Base-by-base conservation (phyloP, 2,888 invertebrate species). In the Lasius platythorax region DNA sequence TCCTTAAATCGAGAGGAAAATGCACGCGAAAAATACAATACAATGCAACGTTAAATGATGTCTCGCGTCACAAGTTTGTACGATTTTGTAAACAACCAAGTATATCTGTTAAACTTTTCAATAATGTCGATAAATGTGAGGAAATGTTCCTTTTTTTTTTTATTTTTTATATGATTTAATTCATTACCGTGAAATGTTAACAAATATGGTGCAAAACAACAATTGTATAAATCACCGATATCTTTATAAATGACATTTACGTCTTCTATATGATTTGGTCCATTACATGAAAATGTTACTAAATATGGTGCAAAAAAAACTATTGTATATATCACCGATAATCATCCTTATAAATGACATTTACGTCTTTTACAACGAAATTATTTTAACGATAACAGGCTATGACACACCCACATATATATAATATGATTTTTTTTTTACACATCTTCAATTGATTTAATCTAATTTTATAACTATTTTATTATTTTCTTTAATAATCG, bases 1-100 rank as follows among this genome's bases (percentile, higher is more conserved):
- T 78, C 56, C 43, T 78, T 70, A 72, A 43, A 70, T 78, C 78
- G 78, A 72, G 73, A 30, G 56, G 11, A 43, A 78, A 56, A 56
- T 56, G 37, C 40, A 15, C 43, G 56, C 72, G 37, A 8, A 56
- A 70, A 78, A 78, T 70, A 70, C 76, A 28, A 28, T 37, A 18
- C 15, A n/a, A 30, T 53, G 78, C 72, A 56, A 58, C 40, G 40
- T 43, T 72, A 78, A 53, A 72, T 28, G 43, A 43, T 78, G 56
- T 78, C 78, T 40, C 75, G 30, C 40, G 56, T 23, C 23, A 43
- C 43, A 78, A 58, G 40, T 58, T 56, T 30, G 12, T 43, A 9
- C 56, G n/a, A 58, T 78, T 66, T 70, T 23, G 53, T 67, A 76
- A 76, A 67, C 37, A 43, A 58, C 28, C 18, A 74, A 74, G 23